Base-by-base conservation (phyloP, 2,797 vertebrate genomes). In the Astyanax mexicanus region DNA sequence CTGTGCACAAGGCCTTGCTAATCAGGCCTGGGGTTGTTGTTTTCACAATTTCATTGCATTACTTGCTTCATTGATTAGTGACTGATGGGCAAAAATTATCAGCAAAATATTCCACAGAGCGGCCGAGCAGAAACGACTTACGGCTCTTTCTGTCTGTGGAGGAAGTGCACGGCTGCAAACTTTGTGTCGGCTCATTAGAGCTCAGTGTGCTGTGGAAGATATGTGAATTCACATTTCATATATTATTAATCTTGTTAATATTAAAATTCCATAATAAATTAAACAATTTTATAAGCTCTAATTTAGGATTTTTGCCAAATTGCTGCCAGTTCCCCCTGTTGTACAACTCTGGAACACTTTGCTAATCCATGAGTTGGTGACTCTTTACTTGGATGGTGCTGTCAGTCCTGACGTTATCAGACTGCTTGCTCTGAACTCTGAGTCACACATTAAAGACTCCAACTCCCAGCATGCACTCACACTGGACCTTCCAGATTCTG, bases 41-140 rank as follows among this genome's bases (percentile, higher is more conserved):
- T 32, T n/a, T 52, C 2, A 2, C 0, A 35, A 3, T 8, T 27
- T 32, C 17, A 58, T 17, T 35, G 55, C 27, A n/a, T 58, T 15
- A 58, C 7, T 58, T 58, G 6, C 29, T 58, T 35, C 6, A 58
- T 58, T 55, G 29, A 58, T 58, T 35, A 58, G 27, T n/a, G 55
- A 35, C 55, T 55, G 13, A 55, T 29, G 25, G 58, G 12, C 38
- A 25, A 12, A 42, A 42, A 40, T 21, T 12, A n/a, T n/a, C n/a
- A 40, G 4, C 5, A 12, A 40, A 25, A 55, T 29, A 29, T 55
- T 15, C 12, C 52, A 15, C 1, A 15, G 27, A 55, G 23, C 25
- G n/a, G 15, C 5, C 7, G 25, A 55, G 52, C 25, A 0, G 27
- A 29, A 27, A 55, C 55, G 29, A 25, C 52, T 55, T 55, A 12